These are phyloP conservation scores for Didymodactylos carnosus DNA, from an alignment of 2,888 invertebrate species.

Conservation along the genomic window DNA sequence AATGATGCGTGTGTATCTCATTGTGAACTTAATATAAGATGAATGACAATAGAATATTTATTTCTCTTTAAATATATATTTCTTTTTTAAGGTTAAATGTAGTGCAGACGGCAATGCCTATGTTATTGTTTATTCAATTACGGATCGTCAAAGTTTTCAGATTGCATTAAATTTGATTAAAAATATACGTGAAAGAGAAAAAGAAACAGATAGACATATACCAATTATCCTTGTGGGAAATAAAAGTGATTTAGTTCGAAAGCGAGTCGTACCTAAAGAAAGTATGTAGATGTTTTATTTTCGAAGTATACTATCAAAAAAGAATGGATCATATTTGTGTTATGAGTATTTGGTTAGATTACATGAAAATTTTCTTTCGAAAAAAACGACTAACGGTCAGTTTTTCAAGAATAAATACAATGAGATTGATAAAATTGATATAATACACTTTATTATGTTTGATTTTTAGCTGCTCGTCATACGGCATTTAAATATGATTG, in stretches of 20 bases:
- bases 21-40: too few relatives aligned
- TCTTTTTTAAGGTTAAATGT: background rate
- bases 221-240: constrained; percentile 13
- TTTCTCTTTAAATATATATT: too few relatives aligned
- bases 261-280: constrained; percentile 4
- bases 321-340: background rate
- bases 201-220: background rate
- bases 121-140: constrained; percentile 10
- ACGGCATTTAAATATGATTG: constrained; percentile 1
- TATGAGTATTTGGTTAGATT: background rate
- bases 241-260: constrained; percentile 14
- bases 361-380: too few relatives aligned
- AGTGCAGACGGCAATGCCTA: constrained; percentile 1
- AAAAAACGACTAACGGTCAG: too few relatives aligned
- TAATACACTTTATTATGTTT: background rate
- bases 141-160: constrained; percentile 5
- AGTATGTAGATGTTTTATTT: background rate
- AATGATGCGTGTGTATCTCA: too few relatives aligned
- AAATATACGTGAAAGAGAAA: constrained; percentile 2
- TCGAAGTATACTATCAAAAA: background rate
- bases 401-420: background rate
- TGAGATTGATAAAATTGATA: too few relatives aligned
- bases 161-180: constrained; percentile 6
- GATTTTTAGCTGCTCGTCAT: background rate
- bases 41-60: too few relatives aligned